A percentile compares a stretch with the other conserved stretches of the same genome.
These are phyloP conservation scores for Germaria angustata DNA, from an alignment of 2,888 invertebrate species.

Conservation along the genomic window DNA sequence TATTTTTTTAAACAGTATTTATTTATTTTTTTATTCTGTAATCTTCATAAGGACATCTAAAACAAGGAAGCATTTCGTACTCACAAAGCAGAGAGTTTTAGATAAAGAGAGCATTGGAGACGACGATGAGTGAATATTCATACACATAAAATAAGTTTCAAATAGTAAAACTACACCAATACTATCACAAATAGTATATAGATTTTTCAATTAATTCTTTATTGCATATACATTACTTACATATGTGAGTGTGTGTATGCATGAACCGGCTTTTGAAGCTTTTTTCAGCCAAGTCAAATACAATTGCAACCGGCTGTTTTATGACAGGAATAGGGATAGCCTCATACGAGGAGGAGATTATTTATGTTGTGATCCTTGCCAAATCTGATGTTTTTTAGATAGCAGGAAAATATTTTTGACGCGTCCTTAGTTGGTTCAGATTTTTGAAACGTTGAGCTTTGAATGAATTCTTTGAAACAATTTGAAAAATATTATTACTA, in stretches of 20 bases:
- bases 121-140: not conserved
- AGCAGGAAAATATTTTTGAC: too few species aligned
- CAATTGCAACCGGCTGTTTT: conserved; percentile 21
- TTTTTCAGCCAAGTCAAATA: conserved; percentile 5
- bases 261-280: conserved; percentile 48
- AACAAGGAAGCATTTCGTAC: conserved; percentile 37
- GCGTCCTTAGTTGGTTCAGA: too few species aligned
- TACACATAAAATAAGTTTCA: conserved; percentile 29
- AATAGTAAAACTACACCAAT: conserved; percentile 47
- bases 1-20: not conserved
- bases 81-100: conserved; percentile 2
- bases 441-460: too few species aligned
- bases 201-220: conserved; percentile 36
- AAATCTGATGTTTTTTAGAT: too few species aligned
- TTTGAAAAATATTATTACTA: too few species aligned
- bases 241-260: not conserved
- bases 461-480: too few species aligned
- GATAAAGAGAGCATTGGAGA: conserved; percentile 1
- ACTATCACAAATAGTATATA: conserved; percentile 25
- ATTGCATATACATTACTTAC: not conserved
- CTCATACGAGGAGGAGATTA: not conserved
- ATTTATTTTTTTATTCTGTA: not conserved
- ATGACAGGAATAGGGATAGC: not conserved
- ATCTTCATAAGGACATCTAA: conserved; percentile 30
- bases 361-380: not conserved